Conservation (phyloP, 2,888 invertebrate species). For the Glaucopsyche alexis region DNA sequence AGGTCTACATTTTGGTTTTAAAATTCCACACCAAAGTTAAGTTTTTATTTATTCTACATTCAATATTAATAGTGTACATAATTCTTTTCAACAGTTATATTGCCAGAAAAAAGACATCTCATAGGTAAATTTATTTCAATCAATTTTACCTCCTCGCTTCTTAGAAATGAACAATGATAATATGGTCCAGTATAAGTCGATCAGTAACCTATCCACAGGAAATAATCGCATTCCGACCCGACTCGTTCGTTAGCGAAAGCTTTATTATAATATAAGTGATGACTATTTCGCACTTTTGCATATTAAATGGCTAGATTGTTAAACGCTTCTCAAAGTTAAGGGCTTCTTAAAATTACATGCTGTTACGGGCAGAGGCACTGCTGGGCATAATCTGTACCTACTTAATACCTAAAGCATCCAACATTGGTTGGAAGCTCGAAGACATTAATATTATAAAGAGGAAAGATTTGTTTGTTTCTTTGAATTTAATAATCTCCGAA, state of each 20-base stretch:
- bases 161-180: constrained; percentile 22
- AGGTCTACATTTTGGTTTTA: too few relatives aligned
- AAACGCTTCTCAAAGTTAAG: too few relatives aligned
- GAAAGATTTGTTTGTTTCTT: too few relatives aligned
- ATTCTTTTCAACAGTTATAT: not conserved
- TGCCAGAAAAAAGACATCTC: not conserved
- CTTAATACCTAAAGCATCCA: too few relatives aligned
- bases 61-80: not conserved
- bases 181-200: constrained; percentile 34
- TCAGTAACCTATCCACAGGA: constrained; percentile 55
- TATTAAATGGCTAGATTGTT: not conserved
- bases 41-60: not conserved
- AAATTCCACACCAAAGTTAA: too few relatives aligned
- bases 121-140: constrained; percentile 1
- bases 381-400: too few relatives aligned
- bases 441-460: too few relatives aligned
- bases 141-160: constrained; percentile 21
- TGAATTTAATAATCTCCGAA: too few relatives aligned
- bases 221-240: constrained; percentile 60
- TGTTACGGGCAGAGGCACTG: too few relatives aligned
- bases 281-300: not conserved
- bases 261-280: not conserved
- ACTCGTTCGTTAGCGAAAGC: constrained; percentile 36
- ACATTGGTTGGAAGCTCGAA: too few relatives aligned
- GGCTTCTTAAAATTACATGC: too few relatives aligned